Evolutionary conservation across 2,888 invertebrate species (phyloP).

Genomic region (Hybos culiciformis): DNA sequence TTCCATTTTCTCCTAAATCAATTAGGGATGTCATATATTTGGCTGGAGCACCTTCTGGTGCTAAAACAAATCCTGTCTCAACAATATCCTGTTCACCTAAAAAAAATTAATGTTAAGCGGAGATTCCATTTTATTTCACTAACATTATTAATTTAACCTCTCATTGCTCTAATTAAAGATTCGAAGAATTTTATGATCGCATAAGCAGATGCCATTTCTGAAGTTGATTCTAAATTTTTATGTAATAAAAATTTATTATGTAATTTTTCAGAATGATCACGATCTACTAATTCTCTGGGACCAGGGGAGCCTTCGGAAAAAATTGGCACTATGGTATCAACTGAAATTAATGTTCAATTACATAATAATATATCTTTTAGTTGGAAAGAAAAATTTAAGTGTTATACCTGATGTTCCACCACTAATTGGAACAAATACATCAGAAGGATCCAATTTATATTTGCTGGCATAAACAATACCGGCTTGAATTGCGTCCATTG

Average conservation of each 20-base stretch:
- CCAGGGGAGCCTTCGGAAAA: constrained; percentile 15
- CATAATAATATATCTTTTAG: not conserved
- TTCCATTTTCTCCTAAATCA: constrained; percentile 14
- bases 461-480: constrained; percentile 11
- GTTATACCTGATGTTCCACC: constrained; percentile 15
- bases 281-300: constrained; percentile 4
- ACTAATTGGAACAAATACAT: constrained; percentile 15
- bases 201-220: constrained; percentile 12
- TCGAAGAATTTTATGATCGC: constrained; percentile 13
- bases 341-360: constrained; percentile 5
- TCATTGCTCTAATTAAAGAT: constrained; percentile 13
- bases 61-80: constrained; percentile 15
- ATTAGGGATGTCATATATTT: constrained; percentile 15
- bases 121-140: no score
- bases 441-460: constrained; percentile 11
- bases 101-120: no score
- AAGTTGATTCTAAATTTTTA: constrained; percentile 8
- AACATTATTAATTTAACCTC: no score
- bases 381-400: not conserved
- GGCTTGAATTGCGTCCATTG: constrained; percentile 14
- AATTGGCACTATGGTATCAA: constrained; percentile 14
- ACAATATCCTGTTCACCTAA: constrained; percentile 14
- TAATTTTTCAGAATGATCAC: constrained; percentile 11
- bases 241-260: constrained; percentile 10
- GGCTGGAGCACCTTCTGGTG: constrained; percentile 13